Evolutionary conservation across 2,888 invertebrate genomes (phyloP).

Genomic region (Yponomeuta plumbellus): DNA sequence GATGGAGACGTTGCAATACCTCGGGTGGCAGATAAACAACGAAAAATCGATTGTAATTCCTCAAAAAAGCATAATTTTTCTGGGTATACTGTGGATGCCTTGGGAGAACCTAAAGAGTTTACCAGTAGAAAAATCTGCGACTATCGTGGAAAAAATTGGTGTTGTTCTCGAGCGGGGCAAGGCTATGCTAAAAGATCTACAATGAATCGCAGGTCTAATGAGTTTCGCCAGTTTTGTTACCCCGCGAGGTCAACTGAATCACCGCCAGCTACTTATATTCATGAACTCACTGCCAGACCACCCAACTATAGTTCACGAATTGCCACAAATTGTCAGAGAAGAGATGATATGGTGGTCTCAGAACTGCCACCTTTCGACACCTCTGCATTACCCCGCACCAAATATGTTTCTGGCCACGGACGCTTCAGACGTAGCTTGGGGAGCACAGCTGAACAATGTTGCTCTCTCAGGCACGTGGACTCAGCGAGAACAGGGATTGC

Average conservation of each 20-base stretch:
- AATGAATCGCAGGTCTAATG: conserved; percentile 16
- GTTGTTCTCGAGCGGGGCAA: conserved; percentile 5
- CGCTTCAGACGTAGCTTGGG: conserved; percentile 24
- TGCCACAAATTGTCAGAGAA: neutral
- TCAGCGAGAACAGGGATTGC: conserved; percentile 17
- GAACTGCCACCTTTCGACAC: conserved; percentile 5
- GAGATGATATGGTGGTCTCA: conserved; percentile 15
- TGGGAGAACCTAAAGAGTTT: conserved; percentile 9
- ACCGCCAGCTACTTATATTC: conserved; percentile 10
- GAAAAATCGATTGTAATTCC: conserved; percentile 24
- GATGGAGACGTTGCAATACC: conserved; percentile 16
- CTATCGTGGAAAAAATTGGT: conserved; percentile 7
- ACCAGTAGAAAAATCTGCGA: neutral
- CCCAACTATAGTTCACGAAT: neutral
- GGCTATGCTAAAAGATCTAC: conserved; percentile 15
- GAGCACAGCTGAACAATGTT: conserved; percentile 23
- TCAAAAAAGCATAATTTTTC: conserved; percentile 20
- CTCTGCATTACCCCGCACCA: conserved; percentile 1
- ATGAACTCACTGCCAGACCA: neutral
- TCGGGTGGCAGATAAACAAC: conserved; percentile 26
- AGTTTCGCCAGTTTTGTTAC: conserved; percentile 18
- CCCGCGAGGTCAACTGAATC: conserved; percentile 16
- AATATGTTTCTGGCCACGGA: conserved; percentile 22
- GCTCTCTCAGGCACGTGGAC: conserved; percentile 20
- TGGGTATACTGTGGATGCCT: conserved; percentile 18